phyloP scores from a whole-genome alignment of 2,888 invertebrate species.

The Steinernema hermaphroditum region DNA sequence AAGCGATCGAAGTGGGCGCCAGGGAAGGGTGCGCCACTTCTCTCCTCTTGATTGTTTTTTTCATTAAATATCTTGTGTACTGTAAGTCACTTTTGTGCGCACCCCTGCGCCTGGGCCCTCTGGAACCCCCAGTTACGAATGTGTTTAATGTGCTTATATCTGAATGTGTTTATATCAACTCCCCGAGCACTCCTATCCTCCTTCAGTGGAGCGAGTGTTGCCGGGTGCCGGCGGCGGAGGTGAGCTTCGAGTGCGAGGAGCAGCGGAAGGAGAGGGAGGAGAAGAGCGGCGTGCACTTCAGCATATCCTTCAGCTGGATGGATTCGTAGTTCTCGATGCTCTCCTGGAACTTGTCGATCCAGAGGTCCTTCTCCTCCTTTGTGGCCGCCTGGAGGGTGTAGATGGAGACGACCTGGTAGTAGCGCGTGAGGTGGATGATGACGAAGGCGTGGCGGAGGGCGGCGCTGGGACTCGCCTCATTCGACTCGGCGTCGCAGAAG shows the following conservation, averaged over 20 bases:
- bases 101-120: too few species aligned
- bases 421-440: conserved; percentile 70
- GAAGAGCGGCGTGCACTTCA: conserved; percentile 63
- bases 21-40: too few species aligned
- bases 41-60: too few species aligned
- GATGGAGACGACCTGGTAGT: conserved; percentile 70
- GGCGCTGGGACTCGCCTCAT: conserved; percentile 47
- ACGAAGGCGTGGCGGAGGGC: conserved; percentile 69
- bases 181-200: neutral
- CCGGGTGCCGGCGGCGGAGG: conserved; percentile 13
- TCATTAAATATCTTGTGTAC: too few species aligned
- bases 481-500: conserved; percentile 69
- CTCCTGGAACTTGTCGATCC: conserved; percentile 67
- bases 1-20: too few species aligned
- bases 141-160: too few species aligned
- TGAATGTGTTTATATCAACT: too few species aligned
- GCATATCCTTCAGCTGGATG: conserved; percentile 66
- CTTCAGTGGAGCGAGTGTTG: conserved; percentile 23
- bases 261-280: conserved; percentile 56
- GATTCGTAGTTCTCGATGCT: conserved; percentile 68
- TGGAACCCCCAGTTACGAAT: too few species aligned
- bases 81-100: too few species aligned
- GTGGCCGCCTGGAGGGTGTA: conserved; percentile 69
- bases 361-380: conserved; percentile 68
- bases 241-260: conserved; percentile 7